Evolutionary conservation across 2,797 vertebrate species (phyloP).

Genomic region (Myotis daubentonii): DNA sequence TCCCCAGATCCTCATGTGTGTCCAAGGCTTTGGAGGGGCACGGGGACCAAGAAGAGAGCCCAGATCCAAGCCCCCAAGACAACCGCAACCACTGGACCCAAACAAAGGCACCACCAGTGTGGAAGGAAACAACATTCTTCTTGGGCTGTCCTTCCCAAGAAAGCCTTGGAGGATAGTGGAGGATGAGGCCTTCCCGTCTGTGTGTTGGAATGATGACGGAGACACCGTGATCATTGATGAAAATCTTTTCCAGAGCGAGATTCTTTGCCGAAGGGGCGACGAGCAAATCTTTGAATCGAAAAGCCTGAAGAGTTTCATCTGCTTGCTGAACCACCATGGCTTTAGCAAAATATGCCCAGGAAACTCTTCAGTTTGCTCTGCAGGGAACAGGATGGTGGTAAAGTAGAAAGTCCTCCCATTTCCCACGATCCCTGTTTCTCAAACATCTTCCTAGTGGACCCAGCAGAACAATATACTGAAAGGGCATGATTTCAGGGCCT

Average conservation of each 20-base stretch:
- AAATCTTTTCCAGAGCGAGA: constrained; percentile 63
- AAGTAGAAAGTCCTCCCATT: not conserved
- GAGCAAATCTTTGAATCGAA: constrained; percentile 57
- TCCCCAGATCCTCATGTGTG: not conserved
- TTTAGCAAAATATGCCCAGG: constrained; percentile 41
- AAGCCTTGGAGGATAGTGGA: constrained; percentile 67
- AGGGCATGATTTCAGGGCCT: not conserved
- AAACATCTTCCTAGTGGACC: fast-evolving
- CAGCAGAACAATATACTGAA: fast-evolving
- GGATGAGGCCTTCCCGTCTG: not conserved
- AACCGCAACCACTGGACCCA: not conserved
- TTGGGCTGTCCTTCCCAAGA: constrained; percentile 51
- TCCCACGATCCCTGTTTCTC: not conserved
- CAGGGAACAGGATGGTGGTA: not conserved
- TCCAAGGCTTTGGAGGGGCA: too few relatives aligned
- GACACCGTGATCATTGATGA: constrained; percentile 16
- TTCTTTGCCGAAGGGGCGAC: not conserved
- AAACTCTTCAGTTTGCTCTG: fast-evolving
- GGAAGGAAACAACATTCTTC: not conserved
- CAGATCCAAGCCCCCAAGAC: not conserved
- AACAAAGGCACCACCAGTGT: fast-evolving
- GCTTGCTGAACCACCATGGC: constrained; percentile 36
- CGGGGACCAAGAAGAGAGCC: fast-evolving
- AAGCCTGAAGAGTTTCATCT: constrained; percentile 58
- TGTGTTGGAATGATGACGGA: not conserved